Base-by-base conservation (phyloP, 2,797 vertebrate genomes). In the Melanotaenia pygmaea region DNA sequence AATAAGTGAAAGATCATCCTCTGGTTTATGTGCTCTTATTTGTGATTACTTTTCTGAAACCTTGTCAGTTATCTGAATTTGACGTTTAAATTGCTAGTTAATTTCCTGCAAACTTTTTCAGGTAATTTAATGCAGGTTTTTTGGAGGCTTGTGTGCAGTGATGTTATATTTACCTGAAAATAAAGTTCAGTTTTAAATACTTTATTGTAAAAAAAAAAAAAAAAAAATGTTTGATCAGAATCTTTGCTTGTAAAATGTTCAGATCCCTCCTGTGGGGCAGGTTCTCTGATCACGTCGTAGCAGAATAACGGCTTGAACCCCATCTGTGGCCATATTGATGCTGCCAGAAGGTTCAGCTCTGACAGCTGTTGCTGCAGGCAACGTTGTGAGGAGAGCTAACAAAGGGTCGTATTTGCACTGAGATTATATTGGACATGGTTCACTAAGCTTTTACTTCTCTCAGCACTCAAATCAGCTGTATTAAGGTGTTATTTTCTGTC, bases 41-140 rank as follows among this genome's bases (percentile, higher is more conserved):
- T 59, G 71, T 81, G 82, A 90, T 89, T 91, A 86, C 73, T 73
- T 81, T 59, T 74, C 24, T 11, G 20, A 81, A 83, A 79, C 69
- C 62, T 22, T 3, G 28, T 22, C 1, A 5, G 53, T 57, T 38
- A 35, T 54, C 28, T 57, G 35, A 34, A 28, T 73, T 73, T 81
- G 74, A 72, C 56, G 54, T 77, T 83, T 77, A 66, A 58, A 77
- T 83, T 84, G 81, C 0, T n/a, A 76, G 62, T 79, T 63, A 34
- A 37, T 59, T 86, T 45, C 9, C 64, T 79, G 79, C 73, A 67
- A 61, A 74, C 76, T 85, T 73, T 68, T 34, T 34, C 32, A 54
- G 59, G 60, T 70, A 78, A 57, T 76, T 81, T 74, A 4, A 38
- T 60, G 50, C 14, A 10, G n/a, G 57, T 34, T 70, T 64, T 81